Conservation (phyloP, 2,113 vertebrate genomes). For the Gymnogyps californianus region DNA sequence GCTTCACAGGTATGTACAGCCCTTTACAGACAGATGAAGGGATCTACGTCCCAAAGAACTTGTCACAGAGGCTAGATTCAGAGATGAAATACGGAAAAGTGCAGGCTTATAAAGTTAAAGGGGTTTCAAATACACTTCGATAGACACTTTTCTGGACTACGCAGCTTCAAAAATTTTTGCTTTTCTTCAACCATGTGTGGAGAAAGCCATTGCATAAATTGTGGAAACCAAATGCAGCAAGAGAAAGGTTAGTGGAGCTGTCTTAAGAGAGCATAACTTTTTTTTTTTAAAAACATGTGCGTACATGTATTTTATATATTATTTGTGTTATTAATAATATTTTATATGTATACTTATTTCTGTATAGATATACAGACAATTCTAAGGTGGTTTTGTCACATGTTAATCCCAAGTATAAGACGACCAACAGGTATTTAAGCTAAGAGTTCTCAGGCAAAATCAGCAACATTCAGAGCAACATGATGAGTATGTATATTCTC, state of each 20-base stretch:
- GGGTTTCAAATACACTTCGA: not conserved
- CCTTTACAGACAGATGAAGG: not conserved
- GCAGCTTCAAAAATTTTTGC: not conserved
- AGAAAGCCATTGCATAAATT: not conserved
- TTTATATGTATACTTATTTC: not conserved
- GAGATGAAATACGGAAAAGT: not conserved
- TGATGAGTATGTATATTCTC: accelerated
- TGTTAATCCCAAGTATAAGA: not conserved
- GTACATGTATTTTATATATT: not conserved
- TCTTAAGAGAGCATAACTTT: not conserved
- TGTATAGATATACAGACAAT: not conserved
- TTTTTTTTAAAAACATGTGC: not conserved
- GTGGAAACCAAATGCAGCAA: not conserved
- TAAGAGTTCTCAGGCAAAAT: not conserved
- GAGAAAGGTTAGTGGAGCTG: not conserved
- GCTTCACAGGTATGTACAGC: not conserved
- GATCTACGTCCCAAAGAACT: not conserved
- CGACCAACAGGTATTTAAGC: not conserved
- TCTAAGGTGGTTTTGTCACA: not conserved
- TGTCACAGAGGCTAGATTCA: not conserved
- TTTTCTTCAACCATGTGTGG: not conserved
- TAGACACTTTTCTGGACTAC: not conserved
- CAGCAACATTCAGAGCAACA: not conserved
- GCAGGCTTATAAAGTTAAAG: not conserved
- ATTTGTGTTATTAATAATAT: not conserved